These are phyloP conservation scores for Hipposideros armiger DNA, from an alignment of 2,113 vertebrate species.

Conservation along the genomic window DNA sequence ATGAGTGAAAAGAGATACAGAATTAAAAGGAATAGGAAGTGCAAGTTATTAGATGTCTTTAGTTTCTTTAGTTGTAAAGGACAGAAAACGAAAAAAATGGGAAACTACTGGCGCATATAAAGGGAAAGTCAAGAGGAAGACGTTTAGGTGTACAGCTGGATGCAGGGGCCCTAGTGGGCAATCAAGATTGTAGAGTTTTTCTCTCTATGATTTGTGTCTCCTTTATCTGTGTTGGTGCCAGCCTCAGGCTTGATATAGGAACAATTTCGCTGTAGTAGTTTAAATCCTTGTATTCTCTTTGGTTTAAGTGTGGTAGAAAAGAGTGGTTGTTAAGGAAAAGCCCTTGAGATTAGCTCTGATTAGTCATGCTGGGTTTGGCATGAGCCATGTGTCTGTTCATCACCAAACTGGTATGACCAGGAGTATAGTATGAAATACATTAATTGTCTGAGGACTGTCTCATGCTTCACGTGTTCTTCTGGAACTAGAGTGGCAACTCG, in stretches of 20 bases:
- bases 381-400: background rate
- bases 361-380: background rate
- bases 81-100: constrained; percentile 6
- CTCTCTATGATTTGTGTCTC: background rate
- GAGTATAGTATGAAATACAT: background rate
- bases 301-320: background rate
- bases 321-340: background rate
- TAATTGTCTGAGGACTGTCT: background rate
- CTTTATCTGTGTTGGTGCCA: background rate
- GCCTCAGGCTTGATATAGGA: background rate
- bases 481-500: background rate
- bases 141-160: background rate
- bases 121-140: background rate
- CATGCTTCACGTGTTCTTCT: background rate
- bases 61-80: background rate
- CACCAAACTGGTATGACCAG: background rate
- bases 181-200: background rate
- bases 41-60: background rate
- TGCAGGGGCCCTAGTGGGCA: background rate
- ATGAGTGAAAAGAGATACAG: background rate
- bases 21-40: background rate
- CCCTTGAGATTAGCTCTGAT: background rate
- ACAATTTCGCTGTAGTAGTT: background rate
- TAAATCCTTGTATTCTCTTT: background rate
- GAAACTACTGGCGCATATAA: background rate